A percentile compares a stretch with the other conserved stretches of the same genome.
Conservation (phyloP, 64 coral and sea anemone genomes). For the Dendrophyllia cribrosa region DNA sequence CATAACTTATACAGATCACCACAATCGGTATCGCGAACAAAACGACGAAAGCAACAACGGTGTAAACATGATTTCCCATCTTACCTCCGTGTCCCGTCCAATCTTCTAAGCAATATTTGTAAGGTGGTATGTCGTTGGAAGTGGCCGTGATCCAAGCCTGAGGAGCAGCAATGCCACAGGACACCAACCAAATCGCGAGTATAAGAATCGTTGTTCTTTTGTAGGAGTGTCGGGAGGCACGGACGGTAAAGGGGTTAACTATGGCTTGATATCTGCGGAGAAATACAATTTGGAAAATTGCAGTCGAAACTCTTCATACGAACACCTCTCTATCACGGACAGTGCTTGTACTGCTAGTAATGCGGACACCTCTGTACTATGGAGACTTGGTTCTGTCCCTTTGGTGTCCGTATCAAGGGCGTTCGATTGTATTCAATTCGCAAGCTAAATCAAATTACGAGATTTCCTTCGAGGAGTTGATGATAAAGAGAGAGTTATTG, state of each 20-base stretch:
- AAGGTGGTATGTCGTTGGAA: neutral
- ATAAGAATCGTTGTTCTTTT: slow-evolving; percentile 52
- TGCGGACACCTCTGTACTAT: too few relatives aligned
- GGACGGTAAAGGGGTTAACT: slow-evolving; percentile 68
- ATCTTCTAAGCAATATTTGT: slow-evolving; percentile 48
- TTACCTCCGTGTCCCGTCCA: slow-evolving; percentile 70
- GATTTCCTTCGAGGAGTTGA: too few relatives aligned
- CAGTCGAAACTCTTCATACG: too few relatives aligned
- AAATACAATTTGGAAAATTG: neutral
- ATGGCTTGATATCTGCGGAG: slow-evolving; percentile 71
- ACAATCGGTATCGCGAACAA: slow-evolving; percentile 77
- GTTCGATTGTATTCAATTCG: too few relatives aligned
- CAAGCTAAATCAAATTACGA: too few relatives aligned
- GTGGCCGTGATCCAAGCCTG: slow-evolving; percentile 29
- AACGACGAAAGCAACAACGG: slow-evolving; percentile 54
- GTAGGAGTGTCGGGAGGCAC: slow-evolving; percentile 61
- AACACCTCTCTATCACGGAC: neutral
- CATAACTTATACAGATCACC: slow-evolving; percentile 63
- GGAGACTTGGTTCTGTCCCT: too few relatives aligned
- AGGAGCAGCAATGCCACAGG: slow-evolving; percentile 52
- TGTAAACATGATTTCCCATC: slow-evolving; percentile 57
- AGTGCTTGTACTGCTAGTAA: neutral
- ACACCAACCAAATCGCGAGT: slow-evolving; percentile 73
- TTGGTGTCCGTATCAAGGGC: too few relatives aligned
- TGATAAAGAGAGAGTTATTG: too few relatives aligned